Evolutionary conservation across 1,140 invertebrate genomes (phyloP).

Genomic region (Zaprionus africanus): DNA sequence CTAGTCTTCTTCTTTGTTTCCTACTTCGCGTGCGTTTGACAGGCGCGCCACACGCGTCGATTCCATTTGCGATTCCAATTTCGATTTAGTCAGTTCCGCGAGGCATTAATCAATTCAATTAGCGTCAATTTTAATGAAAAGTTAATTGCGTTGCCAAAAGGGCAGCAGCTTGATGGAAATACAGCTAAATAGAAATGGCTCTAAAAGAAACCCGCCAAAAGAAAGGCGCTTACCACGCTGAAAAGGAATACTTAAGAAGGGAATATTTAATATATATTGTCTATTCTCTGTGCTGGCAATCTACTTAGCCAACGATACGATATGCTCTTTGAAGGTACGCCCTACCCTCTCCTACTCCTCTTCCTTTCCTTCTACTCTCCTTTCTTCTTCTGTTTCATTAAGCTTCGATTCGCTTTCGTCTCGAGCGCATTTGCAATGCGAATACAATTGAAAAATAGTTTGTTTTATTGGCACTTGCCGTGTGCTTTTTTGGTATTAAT

Average conservation of each 20-base stretch:
- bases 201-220: not conserved
- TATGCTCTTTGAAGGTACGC: not conserved
- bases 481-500: constrained; percentile 61
- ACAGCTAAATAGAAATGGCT: not conserved
- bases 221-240: not conserved
- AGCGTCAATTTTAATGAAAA: constrained; percentile 50
- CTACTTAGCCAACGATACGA: constrained; percentile 1
- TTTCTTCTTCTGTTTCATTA: not conserved
- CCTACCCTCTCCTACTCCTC: too few relatives aligned
- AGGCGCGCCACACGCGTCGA: not conserved
- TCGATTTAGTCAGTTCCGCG: not conserved
- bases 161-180: not conserved
- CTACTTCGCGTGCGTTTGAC: not conserved
- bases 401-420: not conserved
- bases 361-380: too few relatives aligned
- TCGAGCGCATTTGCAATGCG: not conserved
- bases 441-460: not conserved
- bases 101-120: constrained; percentile 60
- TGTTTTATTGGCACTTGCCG: constrained; percentile 45
- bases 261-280: not conserved
- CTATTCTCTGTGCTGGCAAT: not conserved
- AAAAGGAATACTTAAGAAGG: not conserved
- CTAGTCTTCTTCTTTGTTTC: too few relatives aligned
- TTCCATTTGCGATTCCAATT: not conserved
- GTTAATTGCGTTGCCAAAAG: constrained; percentile 4